Conservation (phyloP, 37 sponge, comb jelly and placozoan species). For the Geodia barretti region DNA sequence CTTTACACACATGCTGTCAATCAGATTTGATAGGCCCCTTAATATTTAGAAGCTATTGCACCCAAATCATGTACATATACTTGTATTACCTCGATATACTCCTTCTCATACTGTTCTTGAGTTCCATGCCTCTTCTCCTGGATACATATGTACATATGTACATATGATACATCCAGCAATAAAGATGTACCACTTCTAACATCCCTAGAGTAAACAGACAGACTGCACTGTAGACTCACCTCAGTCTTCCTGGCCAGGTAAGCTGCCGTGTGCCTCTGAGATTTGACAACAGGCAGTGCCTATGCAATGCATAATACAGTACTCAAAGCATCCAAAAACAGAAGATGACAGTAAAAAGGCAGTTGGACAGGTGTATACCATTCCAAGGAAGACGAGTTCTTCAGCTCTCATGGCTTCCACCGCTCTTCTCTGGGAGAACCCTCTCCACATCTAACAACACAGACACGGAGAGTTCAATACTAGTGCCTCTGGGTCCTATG, state of each 20-base stretch:
- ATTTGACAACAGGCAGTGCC: not conserved
- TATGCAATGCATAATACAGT: not conserved
- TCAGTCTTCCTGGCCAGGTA: slow-evolving; percentile 55
- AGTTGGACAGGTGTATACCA: slow-evolving; percentile 50
- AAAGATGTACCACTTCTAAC: too few species aligned
- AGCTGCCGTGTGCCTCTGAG: slow-evolving; percentile 53
- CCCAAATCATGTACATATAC: not conserved
- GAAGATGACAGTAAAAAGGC: not conserved
- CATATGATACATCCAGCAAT: too few species aligned
- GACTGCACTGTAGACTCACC: slow-evolving; percentile 17
- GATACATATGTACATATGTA: not conserved
- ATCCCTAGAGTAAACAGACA: too few species aligned
- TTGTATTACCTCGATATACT: slow-evolving; percentile 72
- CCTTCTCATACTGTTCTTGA: slow-evolving; percentile 92
- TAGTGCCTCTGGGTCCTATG: not conserved
- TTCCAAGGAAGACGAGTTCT: slow-evolving; percentile 96
- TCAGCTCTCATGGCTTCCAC: slow-evolving; percentile 73
- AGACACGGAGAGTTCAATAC: too few species aligned
- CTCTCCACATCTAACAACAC: slow-evolving; percentile 78
- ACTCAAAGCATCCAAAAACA: not conserved
- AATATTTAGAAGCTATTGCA: too few species aligned
- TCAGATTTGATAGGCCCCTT: too few species aligned
- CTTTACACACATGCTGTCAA: too few species aligned
- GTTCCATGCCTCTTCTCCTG: slow-evolving; percentile 84
- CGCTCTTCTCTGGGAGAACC: slow-evolving; percentile 89